A percentile compares a stretch with the other conserved stretches of the same genome.
Conservation (phyloP, 1,140 invertebrate genomes). For the Eulimnadia texana region DNA sequence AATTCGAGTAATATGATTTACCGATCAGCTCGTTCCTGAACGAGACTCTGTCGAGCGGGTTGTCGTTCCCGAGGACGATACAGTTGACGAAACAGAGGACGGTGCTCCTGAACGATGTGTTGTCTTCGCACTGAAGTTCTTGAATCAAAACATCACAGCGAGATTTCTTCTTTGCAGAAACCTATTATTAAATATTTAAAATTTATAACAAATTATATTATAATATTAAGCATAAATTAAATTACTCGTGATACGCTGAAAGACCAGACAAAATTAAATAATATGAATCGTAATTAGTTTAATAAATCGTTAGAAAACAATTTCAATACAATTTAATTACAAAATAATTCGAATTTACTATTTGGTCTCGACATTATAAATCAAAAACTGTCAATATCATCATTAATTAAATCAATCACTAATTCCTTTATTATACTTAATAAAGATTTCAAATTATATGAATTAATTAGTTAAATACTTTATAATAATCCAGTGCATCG, state of each 20-base stretch:
- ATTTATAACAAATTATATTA: neutral
- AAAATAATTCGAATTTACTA: too few relatives aligned
- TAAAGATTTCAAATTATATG: too few relatives aligned
- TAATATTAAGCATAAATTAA: neutral
- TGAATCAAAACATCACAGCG: slow-evolving; percentile 32
- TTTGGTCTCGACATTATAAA: too few relatives aligned
- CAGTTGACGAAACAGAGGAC: slow-evolving; percentile 38
- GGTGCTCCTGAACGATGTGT: slow-evolving; percentile 29
- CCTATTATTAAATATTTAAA: neutral
- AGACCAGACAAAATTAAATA: too few relatives aligned
- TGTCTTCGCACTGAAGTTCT: slow-evolving; percentile 31
- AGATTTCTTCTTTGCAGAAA: slow-evolving; percentile 23
- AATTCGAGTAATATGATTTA: neutral
- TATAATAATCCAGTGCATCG: slow-evolving; percentile 32
- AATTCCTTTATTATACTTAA: too few relatives aligned
- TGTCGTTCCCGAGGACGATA: slow-evolving; percentile 32
- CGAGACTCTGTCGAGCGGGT: slow-evolving; percentile 28
- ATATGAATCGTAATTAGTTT: too few relatives aligned
- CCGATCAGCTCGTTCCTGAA: slow-evolving; percentile 36
- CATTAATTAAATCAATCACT: too few relatives aligned
- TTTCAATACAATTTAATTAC: too few relatives aligned
- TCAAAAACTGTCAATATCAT: too few relatives aligned
- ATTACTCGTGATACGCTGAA: too few relatives aligned
- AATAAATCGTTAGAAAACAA: too few relatives aligned
- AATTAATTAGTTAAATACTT: slow-evolving; percentile 24